Percentiles rank a stretch among this genome's conserved stretches.
phyloP scores from a whole-genome alignment of 2,888 invertebrate species.

The Drosophila mulleri region DNA sequence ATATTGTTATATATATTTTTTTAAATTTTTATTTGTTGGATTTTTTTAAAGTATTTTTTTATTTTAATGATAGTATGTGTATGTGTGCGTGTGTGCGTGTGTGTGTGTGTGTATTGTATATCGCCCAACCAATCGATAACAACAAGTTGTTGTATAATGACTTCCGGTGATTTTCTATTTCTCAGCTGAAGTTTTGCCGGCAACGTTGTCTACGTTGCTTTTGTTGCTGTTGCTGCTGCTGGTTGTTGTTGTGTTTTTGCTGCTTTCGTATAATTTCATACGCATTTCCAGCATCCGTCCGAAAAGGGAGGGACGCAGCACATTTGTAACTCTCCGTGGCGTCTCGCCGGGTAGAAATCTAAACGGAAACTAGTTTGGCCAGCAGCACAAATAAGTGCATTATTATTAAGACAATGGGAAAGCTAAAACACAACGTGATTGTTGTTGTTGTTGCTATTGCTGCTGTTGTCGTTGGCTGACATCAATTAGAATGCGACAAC shows the following conservation, averaged over 20 bases:
- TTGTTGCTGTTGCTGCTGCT: constrained; percentile 33
- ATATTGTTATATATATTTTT: no score
- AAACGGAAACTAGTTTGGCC: constrained; percentile 72
- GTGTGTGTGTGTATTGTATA: constrained; percentile 52
- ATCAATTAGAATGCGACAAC: constrained; percentile 67
- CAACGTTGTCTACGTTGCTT: constrained; percentile 40
- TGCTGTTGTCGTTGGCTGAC: constrained; percentile 2
- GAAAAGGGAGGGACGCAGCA: constrained; percentile 15
- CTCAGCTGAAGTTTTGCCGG: constrained; percentile 77
- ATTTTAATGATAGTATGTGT: no score
- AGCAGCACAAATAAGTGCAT: constrained; percentile 64
- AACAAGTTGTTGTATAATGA: constrained; percentile 81
- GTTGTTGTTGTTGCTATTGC: constrained; percentile 2
- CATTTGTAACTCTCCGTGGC: constrained; percentile 46
- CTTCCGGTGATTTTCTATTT: constrained; percentile 82
- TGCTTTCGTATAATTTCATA: constrained; percentile 77
- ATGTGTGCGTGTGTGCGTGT: not conserved
- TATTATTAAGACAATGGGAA: constrained; percentile 53
- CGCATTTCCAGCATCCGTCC: constrained; percentile 72
- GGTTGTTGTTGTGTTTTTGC: constrained; percentile 51
- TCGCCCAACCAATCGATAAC: constrained; percentile 79
- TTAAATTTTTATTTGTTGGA: no score
- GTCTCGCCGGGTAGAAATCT: constrained; percentile 55
- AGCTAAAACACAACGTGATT: constrained; percentile 23
- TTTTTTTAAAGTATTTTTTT: no score